phyloP scores from a whole-genome alignment of 1,140 invertebrate species.

The Heterodera carotae region DNA sequence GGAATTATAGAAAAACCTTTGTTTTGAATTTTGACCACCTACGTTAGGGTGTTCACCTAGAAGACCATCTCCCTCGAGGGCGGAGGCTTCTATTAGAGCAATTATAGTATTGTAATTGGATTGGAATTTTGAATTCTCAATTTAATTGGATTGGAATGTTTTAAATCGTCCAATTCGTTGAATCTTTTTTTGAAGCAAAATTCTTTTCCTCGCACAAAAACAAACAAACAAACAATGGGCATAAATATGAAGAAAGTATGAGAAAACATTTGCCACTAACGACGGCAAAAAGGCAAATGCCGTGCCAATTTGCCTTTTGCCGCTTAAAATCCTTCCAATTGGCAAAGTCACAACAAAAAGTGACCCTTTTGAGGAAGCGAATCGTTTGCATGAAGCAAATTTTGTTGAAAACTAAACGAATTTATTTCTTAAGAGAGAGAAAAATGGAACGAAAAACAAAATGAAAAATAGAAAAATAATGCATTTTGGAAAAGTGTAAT shows the following conservation, averaged over 20 bases:
- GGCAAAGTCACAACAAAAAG: neutral
- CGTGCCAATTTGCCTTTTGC: neutral
- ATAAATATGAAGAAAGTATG: neutral
- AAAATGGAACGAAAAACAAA: no score
- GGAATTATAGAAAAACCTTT: no score
- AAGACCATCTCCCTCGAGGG: no score
- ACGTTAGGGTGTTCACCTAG: no score
- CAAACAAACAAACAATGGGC: neutral
- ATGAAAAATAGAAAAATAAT: no score
- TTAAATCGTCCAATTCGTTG: neutral
- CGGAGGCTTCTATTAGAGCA: no score
- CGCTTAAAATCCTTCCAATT: neutral
- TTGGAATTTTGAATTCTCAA: no score
- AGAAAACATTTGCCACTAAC: neutral
- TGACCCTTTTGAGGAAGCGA: neutral
- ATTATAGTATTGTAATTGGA: no score
- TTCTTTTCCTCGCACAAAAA: neutral
- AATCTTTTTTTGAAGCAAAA: neutral
- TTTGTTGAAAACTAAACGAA: neutral
- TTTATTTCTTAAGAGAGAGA: neutral
- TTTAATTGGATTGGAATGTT: no score
- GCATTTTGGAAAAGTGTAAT: no score
- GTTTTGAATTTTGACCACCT: no score
- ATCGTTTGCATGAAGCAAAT: neutral
- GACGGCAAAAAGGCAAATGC: neutral